These are phyloP conservation scores for Nyctalus aviator DNA, from an alignment of 2,797 vertebrate species.

Conservation along the genomic window DNA sequence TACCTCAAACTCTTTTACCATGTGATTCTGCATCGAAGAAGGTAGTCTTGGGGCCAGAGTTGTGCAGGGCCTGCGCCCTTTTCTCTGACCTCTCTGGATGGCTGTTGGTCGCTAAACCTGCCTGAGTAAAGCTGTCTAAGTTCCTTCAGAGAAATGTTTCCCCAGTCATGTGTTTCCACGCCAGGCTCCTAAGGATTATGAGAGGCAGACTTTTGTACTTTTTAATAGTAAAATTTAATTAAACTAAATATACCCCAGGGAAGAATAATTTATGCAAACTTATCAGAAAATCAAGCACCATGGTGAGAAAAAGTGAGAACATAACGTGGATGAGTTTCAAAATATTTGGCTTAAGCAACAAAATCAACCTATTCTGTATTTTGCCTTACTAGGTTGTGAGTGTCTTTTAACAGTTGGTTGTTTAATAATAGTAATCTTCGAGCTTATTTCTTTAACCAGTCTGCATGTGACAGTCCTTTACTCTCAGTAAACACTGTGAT, in stretches of 20 bases:
- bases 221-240: conserved; percentile 82
- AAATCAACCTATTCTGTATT: conserved; percentile 52
- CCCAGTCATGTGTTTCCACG: neutral
- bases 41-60: fast-evolving
- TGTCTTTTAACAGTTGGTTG: conserved; percentile 73
- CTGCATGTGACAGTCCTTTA: neutral
- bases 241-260: conserved; percentile 78
- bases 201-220: conserved; percentile 69
- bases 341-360: conserved; percentile 71
- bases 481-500: neutral
- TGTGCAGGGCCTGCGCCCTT: fast-evolving
- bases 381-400: conserved; percentile 35
- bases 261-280: conserved; percentile 80
- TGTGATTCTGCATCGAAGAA: fast-evolving
- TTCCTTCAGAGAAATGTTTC: neutral
- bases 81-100: neutral
- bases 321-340: conserved; percentile 71
- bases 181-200: conserved; percentile 63
- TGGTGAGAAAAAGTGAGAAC: conserved; percentile 72
- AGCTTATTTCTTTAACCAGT: conserved; percentile 60
- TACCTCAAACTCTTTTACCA: neutral
- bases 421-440: conserved; percentile 79
- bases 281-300: conserved; percentile 80
- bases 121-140: neutral
- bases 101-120: neutral